phyloP scores from a whole-genome alignment of 2,888 invertebrate genomes.

The Lithophane ornitopus region DNA sequence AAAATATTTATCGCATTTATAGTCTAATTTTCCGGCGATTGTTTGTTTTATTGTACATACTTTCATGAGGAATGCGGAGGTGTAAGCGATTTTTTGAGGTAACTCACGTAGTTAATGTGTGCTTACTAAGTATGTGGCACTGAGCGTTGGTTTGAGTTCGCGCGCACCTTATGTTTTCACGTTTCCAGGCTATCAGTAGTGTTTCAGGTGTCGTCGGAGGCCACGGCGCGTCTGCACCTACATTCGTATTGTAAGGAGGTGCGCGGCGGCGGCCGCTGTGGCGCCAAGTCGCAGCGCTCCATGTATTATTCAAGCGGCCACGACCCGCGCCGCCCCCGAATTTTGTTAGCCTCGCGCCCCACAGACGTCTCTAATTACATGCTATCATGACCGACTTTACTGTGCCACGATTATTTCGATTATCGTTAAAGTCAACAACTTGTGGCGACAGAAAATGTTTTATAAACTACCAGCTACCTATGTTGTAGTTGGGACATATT shows the following conservation, averaged over 20 bases:
- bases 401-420: slow-evolving; percentile 80
- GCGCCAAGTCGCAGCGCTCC: slow-evolving; percentile 75
- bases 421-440: slow-evolving; percentile 80
- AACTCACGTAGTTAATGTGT: slow-evolving; percentile 37
- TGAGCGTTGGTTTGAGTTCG: slow-evolving; percentile 18
- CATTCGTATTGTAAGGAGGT: slow-evolving; percentile 79
- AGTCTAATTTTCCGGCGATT: slow-evolving; percentile 58
- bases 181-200: slow-evolving; percentile 70
- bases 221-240: slow-evolving; percentile 75
- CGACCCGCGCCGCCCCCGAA: slow-evolving; percentile 87
- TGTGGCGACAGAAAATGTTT: slow-evolving; percentile 68
- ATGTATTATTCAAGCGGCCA: slow-evolving; percentile 87
- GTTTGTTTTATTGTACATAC: slow-evolving; percentile 57
- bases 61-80: slow-evolving; percentile 54
- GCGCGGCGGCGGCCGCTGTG: slow-evolving; percentile 68
- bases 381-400: slow-evolving; percentile 85
- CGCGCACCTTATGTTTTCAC: slow-evolving; percentile 69
- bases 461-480: slow-evolving; percentile 49
- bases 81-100: slow-evolving; percentile 52
- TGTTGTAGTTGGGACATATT: slow-evolving; percentile 43
- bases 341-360: slow-evolving; percentile 82
- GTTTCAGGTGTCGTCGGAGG: slow-evolving; percentile 65
- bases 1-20: slow-evolving; percentile 65
- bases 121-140: slow-evolving; percentile 1
- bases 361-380: slow-evolving; percentile 85